These are phyloP conservation scores for Pyrocoelia pectoralis DNA, from an alignment of 2,888 invertebrate genomes.

Conservation along the genomic window DNA sequence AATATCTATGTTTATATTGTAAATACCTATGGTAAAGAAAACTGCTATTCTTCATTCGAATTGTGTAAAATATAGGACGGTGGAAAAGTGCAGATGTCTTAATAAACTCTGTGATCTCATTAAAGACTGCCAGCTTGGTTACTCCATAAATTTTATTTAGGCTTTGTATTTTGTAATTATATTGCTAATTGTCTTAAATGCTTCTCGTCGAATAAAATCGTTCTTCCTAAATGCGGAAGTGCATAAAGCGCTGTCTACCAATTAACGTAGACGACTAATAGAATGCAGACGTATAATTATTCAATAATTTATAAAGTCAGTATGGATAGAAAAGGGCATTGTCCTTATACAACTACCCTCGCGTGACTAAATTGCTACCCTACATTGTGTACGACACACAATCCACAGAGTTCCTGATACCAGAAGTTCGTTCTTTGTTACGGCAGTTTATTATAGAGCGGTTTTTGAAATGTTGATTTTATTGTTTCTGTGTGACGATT, in stretches of 20 bases:
- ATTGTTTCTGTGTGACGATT: background rate
- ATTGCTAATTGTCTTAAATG: background rate
- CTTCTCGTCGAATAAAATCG: background rate
- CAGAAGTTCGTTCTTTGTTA: background rate
- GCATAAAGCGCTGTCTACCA: background rate
- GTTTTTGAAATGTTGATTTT: background rate
- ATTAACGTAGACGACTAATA: background rate
- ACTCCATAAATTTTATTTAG: too few relatives aligned
- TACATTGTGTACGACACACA: slow-evolving; percentile 18
- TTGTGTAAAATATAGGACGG: too few relatives aligned
- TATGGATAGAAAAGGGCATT: slow-evolving; percentile 24
- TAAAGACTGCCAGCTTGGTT: too few relatives aligned
- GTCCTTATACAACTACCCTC: slow-evolving; percentile 30
- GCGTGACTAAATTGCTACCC: slow-evolving; percentile 31
- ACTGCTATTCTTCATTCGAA: too few relatives aligned
- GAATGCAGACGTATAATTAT: slow-evolving; percentile 1
- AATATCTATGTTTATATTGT: too few relatives aligned
- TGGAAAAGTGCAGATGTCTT: too few relatives aligned
- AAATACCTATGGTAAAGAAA: too few relatives aligned
- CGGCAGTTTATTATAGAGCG: background rate
- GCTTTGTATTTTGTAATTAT: background rate
- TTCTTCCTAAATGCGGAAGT: background rate
- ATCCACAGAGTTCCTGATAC: slow-evolving; percentile 13
- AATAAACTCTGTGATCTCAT: too few relatives aligned
- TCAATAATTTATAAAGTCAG: background rate